Evolutionary conservation across 2,113 vertebrate genomes (phyloP).

Genomic region (Gasterosteus aculeatus): DNA sequence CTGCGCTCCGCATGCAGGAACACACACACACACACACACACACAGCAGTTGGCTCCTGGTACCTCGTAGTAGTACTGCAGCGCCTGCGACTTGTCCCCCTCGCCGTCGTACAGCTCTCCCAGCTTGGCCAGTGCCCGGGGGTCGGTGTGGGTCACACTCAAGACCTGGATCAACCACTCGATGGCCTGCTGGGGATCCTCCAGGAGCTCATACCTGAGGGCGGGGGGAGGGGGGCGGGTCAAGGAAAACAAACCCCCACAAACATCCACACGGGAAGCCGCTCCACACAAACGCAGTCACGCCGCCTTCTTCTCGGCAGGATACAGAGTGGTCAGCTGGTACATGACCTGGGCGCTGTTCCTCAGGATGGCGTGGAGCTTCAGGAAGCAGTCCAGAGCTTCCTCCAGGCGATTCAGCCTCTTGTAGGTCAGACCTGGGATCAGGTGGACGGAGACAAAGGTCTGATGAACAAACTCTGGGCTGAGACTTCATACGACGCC

Average conservation of each 20-base stretch:
- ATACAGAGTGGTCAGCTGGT: slow-evolving; percentile 94
- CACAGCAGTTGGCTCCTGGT: neutral
- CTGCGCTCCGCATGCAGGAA: too few species aligned
- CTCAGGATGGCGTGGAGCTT: slow-evolving; percentile 94
- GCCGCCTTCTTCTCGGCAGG: slow-evolving; percentile 62
- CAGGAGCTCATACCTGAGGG: slow-evolving; percentile 88
- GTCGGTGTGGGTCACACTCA: slow-evolving; percentile 92
- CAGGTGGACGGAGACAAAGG: neutral
- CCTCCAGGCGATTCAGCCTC: slow-evolving; percentile 87
- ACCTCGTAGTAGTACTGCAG: slow-evolving; percentile 97
- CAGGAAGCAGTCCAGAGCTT: slow-evolving; percentile 93
- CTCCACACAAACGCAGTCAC: neutral
- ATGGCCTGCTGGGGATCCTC: slow-evolving; percentile 91
- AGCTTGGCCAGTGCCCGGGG: slow-evolving; percentile 88
- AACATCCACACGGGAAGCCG: neutral
- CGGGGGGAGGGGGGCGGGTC: slow-evolving; percentile 58
- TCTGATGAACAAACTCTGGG: neutral
- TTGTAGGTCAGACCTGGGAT: slow-evolving; percentile 90
- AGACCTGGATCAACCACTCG: slow-evolving; percentile 93
- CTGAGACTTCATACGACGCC: too few species aligned
- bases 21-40: too few species aligned
- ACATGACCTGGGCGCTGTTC: slow-evolving; percentile 92
- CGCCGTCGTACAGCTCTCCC: slow-evolving; percentile 88
- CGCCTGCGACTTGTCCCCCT: slow-evolving; percentile 96
- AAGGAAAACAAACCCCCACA: slow-evolving; percentile 66